Evolutionary conservation across 2,888 invertebrate species (phyloP).

Genomic region (Scelioninae gen. 2): DNA sequence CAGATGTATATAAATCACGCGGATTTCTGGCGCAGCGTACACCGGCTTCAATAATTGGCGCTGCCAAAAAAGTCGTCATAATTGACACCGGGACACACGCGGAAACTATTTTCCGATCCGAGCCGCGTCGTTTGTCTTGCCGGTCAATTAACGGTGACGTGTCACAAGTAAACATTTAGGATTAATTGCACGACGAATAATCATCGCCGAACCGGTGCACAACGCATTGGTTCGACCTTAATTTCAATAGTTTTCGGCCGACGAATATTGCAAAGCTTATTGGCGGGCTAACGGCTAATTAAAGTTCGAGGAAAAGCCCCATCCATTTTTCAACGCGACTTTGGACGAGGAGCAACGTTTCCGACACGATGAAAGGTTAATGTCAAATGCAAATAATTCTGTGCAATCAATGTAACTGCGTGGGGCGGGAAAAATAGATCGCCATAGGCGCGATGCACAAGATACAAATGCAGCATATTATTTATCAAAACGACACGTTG

Average conservation of each 20-base stretch:
- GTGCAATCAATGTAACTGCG: no score
- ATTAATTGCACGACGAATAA: neutral
- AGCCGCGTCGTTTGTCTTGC: neutral
- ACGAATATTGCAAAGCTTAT: neutral
- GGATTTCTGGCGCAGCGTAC: conserved; percentile 17
- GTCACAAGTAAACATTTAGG: conserved; percentile 4
- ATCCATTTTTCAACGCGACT: neutral
- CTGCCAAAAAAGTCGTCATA: conserved; percentile 25
- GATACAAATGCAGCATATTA: no score
- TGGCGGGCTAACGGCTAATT: neutral
- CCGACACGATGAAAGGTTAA: neutral
- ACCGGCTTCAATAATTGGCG: conserved; percentile 32
- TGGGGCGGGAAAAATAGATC: no score
- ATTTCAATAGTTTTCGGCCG: neutral
- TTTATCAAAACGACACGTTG: no score
- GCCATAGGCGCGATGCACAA: no score
- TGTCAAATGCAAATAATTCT: neutral
- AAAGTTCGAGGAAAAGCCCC: neutral
- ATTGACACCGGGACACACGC: conserved; percentile 23
- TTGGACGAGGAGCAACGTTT: neutral
- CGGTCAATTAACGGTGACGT: conserved; percentile 8
- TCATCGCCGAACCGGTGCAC: neutral
- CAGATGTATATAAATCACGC: conserved; percentile 52
- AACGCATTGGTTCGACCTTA: neutral
- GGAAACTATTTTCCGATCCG: neutral